Evolutionary conservation across 2,113 vertebrate genomes (phyloP).

Genomic region (Thamnophis sirtalis): DNA sequence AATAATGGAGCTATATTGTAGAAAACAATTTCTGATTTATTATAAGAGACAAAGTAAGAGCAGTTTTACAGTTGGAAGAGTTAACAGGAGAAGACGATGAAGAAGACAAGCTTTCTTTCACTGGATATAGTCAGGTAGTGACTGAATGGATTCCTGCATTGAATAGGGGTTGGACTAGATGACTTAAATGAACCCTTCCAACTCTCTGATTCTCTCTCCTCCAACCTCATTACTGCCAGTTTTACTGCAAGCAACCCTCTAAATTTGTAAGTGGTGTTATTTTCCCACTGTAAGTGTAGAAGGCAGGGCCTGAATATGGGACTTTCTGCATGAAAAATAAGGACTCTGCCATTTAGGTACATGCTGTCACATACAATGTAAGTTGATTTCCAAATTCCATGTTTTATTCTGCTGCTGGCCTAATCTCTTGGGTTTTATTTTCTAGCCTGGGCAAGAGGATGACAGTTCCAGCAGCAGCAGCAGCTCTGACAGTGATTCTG

Average conservation of each 20-base stretch:
- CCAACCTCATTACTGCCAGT: neutral
- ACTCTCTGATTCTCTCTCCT: neutral
- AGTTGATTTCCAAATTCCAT: neutral
- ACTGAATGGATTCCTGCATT: neutral
- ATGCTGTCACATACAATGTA: neutral
- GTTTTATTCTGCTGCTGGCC: neutral
- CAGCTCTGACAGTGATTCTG: neutral
- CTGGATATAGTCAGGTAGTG: neutral
- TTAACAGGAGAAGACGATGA: neutral
- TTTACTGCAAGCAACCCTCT: neutral
- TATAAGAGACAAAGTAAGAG: neutral
- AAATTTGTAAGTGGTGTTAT: neutral
- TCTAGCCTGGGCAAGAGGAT: neutral
- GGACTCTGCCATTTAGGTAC: neutral
- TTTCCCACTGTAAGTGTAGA: neutral
- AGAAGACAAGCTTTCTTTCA: neutral
- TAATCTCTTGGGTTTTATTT: neutral
- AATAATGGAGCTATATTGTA: neutral
- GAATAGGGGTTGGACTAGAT: neutral
- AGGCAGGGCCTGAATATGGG: neutral
- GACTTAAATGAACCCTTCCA: neutral
- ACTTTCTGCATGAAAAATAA: neutral
- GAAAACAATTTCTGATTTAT: neutral
- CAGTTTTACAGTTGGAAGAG: neutral
- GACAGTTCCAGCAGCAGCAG: neutral